These are phyloP conservation scores for Tribolium freemani DNA, from an alignment of 2,888 invertebrate species.

Conservation along the genomic window DNA sequence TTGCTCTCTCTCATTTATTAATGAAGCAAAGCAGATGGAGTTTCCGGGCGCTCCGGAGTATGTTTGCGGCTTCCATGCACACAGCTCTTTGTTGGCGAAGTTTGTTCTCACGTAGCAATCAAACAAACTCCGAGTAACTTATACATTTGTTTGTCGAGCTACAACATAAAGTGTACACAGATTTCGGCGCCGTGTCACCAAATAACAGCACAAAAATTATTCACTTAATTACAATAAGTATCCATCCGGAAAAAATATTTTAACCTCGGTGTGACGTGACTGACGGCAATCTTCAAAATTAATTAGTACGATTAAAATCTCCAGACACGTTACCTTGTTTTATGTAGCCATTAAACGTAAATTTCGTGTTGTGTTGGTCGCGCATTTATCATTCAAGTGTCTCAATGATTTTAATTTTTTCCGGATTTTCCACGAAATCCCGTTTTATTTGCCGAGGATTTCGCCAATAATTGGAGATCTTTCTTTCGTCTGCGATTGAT, in stretches of 20 bases:
- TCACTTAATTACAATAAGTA: not conserved
- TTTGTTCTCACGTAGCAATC: constrained; percentile 43
- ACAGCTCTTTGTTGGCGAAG: constrained; percentile 43
- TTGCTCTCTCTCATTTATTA: constrained; percentile 48
- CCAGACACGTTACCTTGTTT: constrained; percentile 24
- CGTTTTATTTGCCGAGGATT: not conserved
- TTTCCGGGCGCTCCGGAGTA: constrained; percentile 36
- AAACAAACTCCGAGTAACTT: constrained; percentile 41
- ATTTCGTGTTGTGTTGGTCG: constrained; percentile 20
- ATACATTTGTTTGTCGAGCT: constrained; percentile 39
- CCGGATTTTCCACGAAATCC: not conserved
- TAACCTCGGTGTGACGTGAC: constrained; percentile 8
- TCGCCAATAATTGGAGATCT: constrained; percentile 21
- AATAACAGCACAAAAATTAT: not conserved
- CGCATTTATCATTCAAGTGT: constrained; percentile 19
- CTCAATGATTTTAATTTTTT: not conserved
- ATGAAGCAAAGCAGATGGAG: constrained; percentile 46
- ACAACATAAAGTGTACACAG: constrained; percentile 35
- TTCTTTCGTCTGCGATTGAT: constrained; percentile 47
- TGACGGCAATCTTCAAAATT: constrained; percentile 28
- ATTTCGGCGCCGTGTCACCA: constrained; percentile 11
- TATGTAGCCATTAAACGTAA: constrained; percentile 21
- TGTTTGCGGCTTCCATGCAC: constrained; percentile 45
- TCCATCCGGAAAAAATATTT: not conserved
- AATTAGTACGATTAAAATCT: constrained; percentile 34